These are phyloP conservation scores for Alouatta palliata DNA, from an alignment of 2,113 vertebrate species.

Conservation along the genomic window DNA sequence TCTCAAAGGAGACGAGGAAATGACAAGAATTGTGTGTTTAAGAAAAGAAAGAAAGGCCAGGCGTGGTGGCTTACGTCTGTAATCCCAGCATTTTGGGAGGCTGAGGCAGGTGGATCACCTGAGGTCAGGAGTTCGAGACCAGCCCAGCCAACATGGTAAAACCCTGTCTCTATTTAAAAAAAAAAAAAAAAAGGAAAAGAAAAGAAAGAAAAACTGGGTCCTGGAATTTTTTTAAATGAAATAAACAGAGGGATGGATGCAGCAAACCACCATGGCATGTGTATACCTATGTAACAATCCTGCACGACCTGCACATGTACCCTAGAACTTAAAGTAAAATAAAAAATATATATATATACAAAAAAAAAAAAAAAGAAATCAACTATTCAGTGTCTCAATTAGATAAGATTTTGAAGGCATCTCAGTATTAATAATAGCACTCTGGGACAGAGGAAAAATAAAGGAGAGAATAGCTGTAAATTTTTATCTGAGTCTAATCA, in stretches of 20 bases:
- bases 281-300: no score
- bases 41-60: neutral
- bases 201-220: neutral
- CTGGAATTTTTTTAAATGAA: neutral
- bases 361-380: constrained; percentile 45
- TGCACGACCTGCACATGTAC: no score
- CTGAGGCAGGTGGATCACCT: no score
- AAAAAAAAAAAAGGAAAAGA: no score
- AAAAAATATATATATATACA: neutral
- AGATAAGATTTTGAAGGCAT: constrained; percentile 33
- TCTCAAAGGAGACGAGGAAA: neutral
- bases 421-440: neutral
- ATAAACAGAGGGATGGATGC: neutral
- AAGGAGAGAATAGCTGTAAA: neutral
- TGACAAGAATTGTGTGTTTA: neutral
- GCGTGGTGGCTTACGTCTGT: no score
- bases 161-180: no score
- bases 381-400: neutral
- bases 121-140: no score
- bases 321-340: no score
- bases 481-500: neutral
- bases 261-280: no score
- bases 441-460: neutral
- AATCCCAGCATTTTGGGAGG: no score
- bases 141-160: no score